These are phyloP conservation scores for Brachionichthys hirsutus DNA, from an alignment of 2,113 vertebrate species.

Conservation along the genomic window DNA sequence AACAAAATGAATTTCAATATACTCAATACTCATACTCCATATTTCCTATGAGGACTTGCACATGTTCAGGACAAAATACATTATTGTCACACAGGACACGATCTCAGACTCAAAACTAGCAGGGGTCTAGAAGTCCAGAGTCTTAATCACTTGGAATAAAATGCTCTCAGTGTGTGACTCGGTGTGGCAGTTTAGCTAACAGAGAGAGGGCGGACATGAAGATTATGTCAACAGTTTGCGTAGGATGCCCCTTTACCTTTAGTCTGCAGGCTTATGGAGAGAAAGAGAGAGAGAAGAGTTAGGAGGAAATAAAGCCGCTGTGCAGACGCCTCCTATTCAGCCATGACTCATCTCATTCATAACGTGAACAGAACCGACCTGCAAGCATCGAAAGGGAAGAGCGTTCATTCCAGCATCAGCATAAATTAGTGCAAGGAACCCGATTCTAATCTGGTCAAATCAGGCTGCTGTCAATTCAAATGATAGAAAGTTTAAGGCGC, in stretches of 20 bases:
- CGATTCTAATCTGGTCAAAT: not conserved
- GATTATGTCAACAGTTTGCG: slow-evolving; percentile 30
- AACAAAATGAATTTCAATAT: not conserved
- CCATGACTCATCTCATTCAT: slow-evolving; percentile 3
- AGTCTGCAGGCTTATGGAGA: slow-evolving; percentile 44
- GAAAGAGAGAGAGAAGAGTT: slow-evolving; percentile 33
- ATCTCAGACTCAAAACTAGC: slow-evolving; percentile 18
- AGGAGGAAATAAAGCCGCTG: not conserved
- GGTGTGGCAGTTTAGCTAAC: slow-evolving; percentile 24
- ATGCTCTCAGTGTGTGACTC: slow-evolving; percentile 9
- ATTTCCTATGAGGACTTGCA: not conserved
- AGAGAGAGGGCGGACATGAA: slow-evolving; percentile 11
- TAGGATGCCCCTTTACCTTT: slow-evolving; percentile 50
- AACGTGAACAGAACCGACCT: not conserved
- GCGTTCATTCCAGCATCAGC: not conserved
- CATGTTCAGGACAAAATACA: not conserved
- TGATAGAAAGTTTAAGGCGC: not conserved
- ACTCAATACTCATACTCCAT: not conserved
- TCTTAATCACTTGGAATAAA: slow-evolving; percentile 17
- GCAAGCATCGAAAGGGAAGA: not conserved
- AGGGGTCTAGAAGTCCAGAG: slow-evolving; percentile 16
- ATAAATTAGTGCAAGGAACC: not conserved
- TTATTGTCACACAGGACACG: not conserved
- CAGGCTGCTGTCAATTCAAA: not conserved
- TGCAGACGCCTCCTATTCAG: not conserved